Percentiles rank a stretch among this genome's conserved stretches.
phyloP scores from a whole-genome alignment of 1,140 invertebrate genomes.

The Camponotus vicinus region DNA sequence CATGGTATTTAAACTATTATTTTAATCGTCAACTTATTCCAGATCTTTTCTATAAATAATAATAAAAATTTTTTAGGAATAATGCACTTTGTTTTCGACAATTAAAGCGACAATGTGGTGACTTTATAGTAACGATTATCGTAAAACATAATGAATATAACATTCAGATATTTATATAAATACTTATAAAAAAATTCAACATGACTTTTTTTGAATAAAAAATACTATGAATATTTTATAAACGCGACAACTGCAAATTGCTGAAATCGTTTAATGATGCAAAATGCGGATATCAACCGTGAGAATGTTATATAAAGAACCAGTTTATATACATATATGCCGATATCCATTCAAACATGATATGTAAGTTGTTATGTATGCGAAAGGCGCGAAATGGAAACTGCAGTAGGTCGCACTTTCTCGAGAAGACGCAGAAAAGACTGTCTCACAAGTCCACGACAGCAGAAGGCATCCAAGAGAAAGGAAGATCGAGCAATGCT shows the following conservation, averaged over 20 bases:
- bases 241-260: neutral
- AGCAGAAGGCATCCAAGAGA: constrained; percentile 32
- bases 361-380: constrained; percentile 62
- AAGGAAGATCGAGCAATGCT: constrained; percentile 63
- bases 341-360: constrained; percentile 15
- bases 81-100: neutral
- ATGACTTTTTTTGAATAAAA: constrained; percentile 9
- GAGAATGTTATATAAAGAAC: constrained; percentile 52
- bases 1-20: neutral
- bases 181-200: neutral
- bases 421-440: constrained; percentile 43
- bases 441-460: constrained; percentile 57
- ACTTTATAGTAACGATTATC: neutral
- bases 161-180: neutral
- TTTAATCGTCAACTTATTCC: neutral
- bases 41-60: neutral
- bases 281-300: constrained; percentile 37
- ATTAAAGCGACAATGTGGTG: neutral
- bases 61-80: neutral
- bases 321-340: neutral
- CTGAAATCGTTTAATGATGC: constrained; percentile 39
- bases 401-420: constrained; percentile 65
- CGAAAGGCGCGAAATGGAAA: constrained; percentile 66
- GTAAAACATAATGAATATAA: neutral
- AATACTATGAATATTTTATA: constrained; percentile 2